Evolutionary conservation across 2,113 vertebrate genomes (phyloP), one percentile per base, ranked within the genome.

Genomic region (Hiodon alosoides): DNA sequence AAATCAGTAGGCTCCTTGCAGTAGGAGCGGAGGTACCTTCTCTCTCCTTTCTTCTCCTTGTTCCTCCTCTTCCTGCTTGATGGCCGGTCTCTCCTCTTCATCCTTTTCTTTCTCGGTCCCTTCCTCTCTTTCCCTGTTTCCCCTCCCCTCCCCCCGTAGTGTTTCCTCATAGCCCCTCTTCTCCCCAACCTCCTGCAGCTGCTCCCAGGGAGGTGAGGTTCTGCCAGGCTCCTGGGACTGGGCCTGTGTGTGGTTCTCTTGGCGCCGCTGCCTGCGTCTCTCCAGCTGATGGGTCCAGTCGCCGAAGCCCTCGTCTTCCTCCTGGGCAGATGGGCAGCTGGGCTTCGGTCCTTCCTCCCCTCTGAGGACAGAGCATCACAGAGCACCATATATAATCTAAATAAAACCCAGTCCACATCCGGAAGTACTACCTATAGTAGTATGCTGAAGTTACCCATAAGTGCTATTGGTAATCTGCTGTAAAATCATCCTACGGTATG

Each of bases 241-340:
- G 80, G 79, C 76, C n/a, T 47, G 68, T 60, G 65, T 60, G 2
- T 82, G 86, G 69, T 89, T 83, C 0, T 67, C 65, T 68, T 80
- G 90, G 2, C 82, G 87, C 77, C 72, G 86, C 81, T 85, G 92
- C 61, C 81, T 90, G 76, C 71, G 84, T 73, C 79, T 91, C 81
- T 94, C 93, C 0, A 91, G 67, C 61, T 90, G 94, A 79, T 95
- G 97, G 50, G 94, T 93, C 96, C 96, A 97, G 84, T 98, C 96
- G 0, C 95, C 91, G 81, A 99, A 98, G 5, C 97, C 96, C 75
- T 99, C 97, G 1, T 99, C 96, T 70, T 98, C 97, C 6, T 98
- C 97, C 81, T 90, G 79, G 53, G 91, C 90, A 0, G 81, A 87
- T 2, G 84, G 81, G 71, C 86, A 77, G 0, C 83, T 83, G 3